These are phyloP conservation scores for Simalia tracyae DNA, from an alignment of 2,797 vertebrate species.

Conservation along the genomic window DNA sequence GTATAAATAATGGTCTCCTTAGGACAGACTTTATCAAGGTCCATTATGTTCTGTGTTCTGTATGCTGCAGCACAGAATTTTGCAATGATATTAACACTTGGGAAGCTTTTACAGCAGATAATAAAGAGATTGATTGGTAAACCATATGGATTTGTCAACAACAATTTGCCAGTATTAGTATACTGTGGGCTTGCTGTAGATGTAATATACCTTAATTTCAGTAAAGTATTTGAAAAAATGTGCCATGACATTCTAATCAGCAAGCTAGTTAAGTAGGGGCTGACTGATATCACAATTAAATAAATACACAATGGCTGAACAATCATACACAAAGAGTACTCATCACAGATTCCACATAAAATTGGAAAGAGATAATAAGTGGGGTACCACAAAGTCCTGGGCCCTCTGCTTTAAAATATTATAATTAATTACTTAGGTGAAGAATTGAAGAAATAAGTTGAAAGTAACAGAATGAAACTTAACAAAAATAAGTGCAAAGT, in stretches of 20 bases:
- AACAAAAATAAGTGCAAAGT: not conserved
- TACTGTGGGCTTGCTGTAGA: not conserved
- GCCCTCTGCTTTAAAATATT: not conserved
- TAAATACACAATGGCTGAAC: not conserved
- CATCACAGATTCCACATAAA: not conserved
- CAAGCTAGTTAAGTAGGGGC: not conserved
- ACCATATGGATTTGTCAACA: not conserved
- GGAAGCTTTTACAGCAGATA: not conserved
- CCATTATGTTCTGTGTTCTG: not conserved
- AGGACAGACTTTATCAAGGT: not conserved
- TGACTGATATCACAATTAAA: not conserved
- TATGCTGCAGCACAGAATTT: not conserved
- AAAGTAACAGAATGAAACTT: not conserved
- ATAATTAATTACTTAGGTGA: not conserved
- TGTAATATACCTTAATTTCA: not conserved
- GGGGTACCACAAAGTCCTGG: not conserved
- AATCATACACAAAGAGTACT: not conserved
- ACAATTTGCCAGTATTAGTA: not conserved
- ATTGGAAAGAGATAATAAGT: not conserved
- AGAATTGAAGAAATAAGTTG: not conserved
- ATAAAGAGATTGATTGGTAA: not conserved
- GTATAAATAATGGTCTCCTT: not conserved
- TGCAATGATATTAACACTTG: not conserved
- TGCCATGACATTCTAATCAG: not conserved
- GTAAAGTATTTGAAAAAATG: not conserved